Conservation (phyloP, 2,888 invertebrate species). For the Metallyticus violacea region DNA sequence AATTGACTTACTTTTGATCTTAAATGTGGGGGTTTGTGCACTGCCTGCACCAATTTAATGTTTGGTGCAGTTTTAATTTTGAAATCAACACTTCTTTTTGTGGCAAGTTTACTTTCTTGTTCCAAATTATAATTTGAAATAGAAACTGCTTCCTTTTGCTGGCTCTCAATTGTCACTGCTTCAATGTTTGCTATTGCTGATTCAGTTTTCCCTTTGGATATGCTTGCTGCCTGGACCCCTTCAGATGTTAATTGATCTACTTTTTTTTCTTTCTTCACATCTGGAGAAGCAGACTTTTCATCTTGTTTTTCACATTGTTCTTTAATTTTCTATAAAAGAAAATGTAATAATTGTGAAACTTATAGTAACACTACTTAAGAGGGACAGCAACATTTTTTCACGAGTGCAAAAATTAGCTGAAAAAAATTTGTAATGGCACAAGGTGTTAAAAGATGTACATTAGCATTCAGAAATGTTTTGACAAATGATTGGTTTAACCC, state of each 20-base stretch:
- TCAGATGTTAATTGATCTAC: background rate
- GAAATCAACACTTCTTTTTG: background rate
- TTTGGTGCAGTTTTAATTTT: slow-evolving; percentile 21
- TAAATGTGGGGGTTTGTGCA: slow-evolving; percentile 62
- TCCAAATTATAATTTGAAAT: slow-evolving; percentile 29
- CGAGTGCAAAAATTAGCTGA: no score
- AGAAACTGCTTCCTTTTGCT: slow-evolving; percentile 40
- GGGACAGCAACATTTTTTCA: no score
- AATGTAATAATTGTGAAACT: background rate
- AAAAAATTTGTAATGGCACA: no score
- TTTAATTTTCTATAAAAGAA: background rate
- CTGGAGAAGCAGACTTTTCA: background rate
- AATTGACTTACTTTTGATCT: slow-evolving; percentile 55
- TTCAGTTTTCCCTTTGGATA: slow-evolving; percentile 8
- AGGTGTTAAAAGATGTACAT: no score
- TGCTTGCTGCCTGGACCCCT: background rate
- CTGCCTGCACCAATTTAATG: slow-evolving; percentile 46
- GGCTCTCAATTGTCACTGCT: slow-evolving; percentile 9
- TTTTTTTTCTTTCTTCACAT: background rate
- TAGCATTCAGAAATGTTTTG: no score
- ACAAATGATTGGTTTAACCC: no score
- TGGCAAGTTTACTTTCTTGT: background rate
- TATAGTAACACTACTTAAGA: no score
- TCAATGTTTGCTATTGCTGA: slow-evolving; percentile 5
- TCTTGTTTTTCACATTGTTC: background rate